These are phyloP conservation scores for Temnothorax unifasciatus DNA, from an alignment of 2,888 invertebrate species.

Conservation along the genomic window DNA sequence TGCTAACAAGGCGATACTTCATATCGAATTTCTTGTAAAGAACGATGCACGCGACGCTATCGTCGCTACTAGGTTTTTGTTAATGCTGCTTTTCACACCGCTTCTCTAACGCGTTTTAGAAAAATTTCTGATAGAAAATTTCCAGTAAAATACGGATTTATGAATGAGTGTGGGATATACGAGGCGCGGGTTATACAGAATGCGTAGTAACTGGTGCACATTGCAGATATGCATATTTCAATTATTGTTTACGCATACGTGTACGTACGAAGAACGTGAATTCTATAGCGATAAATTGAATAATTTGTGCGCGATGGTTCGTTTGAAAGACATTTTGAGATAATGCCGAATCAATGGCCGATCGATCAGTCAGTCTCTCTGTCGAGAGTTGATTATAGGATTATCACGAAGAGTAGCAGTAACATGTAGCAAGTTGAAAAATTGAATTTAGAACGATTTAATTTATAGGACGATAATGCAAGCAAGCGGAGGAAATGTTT, in stretches of 20 bases:
- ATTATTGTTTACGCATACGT: conserved; percentile 10
- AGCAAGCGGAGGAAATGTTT: neutral
- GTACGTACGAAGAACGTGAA: neutral
- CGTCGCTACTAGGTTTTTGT: conserved; percentile 23
- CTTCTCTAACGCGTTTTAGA: conserved; percentile 25
- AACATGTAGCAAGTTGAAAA: neutral
- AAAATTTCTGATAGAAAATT: conserved; percentile 13
- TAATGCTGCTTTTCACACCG: conserved; percentile 24
- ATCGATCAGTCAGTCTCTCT: neutral
- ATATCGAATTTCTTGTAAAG: conserved; percentile 27
- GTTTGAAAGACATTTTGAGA: neutral
- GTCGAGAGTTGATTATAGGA: neutral
- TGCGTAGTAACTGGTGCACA: neutral
- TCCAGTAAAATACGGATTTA: neutral
- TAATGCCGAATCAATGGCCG: neutral
- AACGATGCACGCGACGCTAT: conserved; percentile 33
- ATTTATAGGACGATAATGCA: neutral
- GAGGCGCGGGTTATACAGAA: conserved; percentile 2
- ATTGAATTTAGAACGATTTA: neutral
- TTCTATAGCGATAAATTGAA: conserved; percentile 2
- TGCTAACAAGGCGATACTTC: conserved; percentile 53
- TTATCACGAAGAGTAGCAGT: neutral
- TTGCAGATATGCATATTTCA: neutral
- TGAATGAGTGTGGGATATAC: neutral
- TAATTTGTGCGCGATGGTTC: conserved; percentile 23